Conservation (phyloP, 2,888 invertebrate species). For the Galerucella pusilla region DNA sequence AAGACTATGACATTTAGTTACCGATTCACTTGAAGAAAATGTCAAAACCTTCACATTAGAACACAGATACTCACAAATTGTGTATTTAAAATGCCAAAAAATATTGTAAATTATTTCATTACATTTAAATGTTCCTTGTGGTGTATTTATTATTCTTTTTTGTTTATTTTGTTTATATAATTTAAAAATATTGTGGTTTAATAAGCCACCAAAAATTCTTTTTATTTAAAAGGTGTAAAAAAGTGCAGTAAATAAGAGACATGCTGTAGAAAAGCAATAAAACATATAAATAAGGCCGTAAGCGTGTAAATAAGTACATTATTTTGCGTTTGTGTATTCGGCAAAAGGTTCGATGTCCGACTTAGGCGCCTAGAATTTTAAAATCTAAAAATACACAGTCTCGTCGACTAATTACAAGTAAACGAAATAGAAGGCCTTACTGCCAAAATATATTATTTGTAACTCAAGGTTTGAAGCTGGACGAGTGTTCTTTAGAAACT, state of each 20-base stretch:
- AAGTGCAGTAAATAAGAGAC: constrained; percentile 8
- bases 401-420: constrained; percentile 63
- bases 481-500: constrained; percentile 22
- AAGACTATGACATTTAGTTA: no score
- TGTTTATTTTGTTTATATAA: no score
- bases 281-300: constrained; percentile 45
- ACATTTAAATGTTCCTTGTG: no score
- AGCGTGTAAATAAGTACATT: constrained; percentile 58
- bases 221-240: no score
- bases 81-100: no score
- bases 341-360: constrained; percentile 64
- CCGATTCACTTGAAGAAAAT: no score
- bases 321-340: constrained; percentile 58
- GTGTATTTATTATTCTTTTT: no score
- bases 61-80: no score
- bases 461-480: constrained; percentile 47
- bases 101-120: no score
- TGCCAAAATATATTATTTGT: constrained; percentile 59
- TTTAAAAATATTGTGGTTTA: no score
- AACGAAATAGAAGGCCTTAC: constrained; percentile 63
- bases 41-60: no score
- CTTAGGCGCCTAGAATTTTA: constrained; percentile 64
- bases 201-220: no score
- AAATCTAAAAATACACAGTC: constrained; percentile 64
- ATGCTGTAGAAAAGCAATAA: constrained; percentile 41